These are phyloP conservation scores for Sebastes fasciatus DNA, from an alignment of 2,113 vertebrate genomes.

Conservation along the genomic window DNA sequence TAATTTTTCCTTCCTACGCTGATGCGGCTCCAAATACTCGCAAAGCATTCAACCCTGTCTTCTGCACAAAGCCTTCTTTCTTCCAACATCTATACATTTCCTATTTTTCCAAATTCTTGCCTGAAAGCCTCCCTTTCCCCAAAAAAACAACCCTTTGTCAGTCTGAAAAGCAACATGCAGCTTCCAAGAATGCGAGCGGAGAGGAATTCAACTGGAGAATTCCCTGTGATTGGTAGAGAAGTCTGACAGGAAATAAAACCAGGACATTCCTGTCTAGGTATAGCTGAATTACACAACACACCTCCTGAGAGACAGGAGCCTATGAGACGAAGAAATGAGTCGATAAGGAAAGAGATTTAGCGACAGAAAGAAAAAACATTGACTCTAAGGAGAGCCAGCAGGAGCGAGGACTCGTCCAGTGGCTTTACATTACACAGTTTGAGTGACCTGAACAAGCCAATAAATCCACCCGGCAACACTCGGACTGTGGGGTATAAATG, in stretches of 20 bases:
- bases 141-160: conserved; percentile 20
- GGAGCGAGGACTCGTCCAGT: conserved; percentile 13
- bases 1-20: conserved; percentile 9
- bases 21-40: conserved; percentile 28
- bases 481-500: conserved; percentile 60
- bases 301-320: conserved; percentile 9
- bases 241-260: conserved; percentile 67
- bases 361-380: conserved; percentile 11
- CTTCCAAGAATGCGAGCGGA: conserved; percentile 49
- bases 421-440: conserved; percentile 53
- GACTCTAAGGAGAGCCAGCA: conserved; percentile 14
- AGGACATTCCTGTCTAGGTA: conserved; percentile 66
- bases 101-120: conserved; percentile 43
- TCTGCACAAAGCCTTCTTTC: conserved; percentile 64
- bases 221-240: conserved; percentile 49
- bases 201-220: conserved; percentile 60
- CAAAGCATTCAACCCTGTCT: conserved; percentile 29
- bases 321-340: conserved; percentile 12
- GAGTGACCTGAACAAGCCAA: conserved; percentile 66
- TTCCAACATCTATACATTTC: conserved; percentile 55
- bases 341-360: conserved; percentile 48
- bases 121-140: conserved; percentile 25
- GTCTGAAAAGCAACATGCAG: conserved; percentile 35
- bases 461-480: conserved; percentile 62
- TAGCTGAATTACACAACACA: conserved; percentile 28